Conservation (phyloP, 1,140 invertebrate species). For the Nomia melanderi region DNA sequence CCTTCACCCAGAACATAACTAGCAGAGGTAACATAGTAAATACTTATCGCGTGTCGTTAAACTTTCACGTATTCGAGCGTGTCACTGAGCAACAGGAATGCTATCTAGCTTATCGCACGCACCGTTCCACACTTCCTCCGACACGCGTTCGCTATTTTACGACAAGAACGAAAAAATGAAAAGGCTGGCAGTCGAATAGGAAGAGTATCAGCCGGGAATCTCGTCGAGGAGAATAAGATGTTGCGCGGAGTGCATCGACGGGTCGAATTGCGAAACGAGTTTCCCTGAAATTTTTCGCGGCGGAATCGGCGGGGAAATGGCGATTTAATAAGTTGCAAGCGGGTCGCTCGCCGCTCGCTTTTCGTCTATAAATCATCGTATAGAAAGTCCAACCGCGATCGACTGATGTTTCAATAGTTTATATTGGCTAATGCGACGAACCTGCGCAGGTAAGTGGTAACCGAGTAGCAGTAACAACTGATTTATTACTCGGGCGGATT, state of each 20-base stretch:
- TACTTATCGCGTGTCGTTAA: slow-evolving; percentile 40
- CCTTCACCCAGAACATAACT: not conserved
- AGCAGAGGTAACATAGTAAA: slow-evolving; percentile 17
- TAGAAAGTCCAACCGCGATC: slow-evolving; percentile 25
- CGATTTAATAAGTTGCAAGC: slow-evolving; percentile 12
- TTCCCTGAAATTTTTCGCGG: not conserved
- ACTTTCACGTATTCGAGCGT: slow-evolving; percentile 39
- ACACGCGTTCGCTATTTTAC: slow-evolving; percentile 16
- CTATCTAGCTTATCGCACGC: slow-evolving; percentile 49
- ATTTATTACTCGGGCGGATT: no score
- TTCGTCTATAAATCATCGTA: slow-evolving; percentile 36
- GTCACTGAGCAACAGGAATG: slow-evolving; percentile 39
- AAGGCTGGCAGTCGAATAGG: not conserved
- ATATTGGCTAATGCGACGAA: not conserved
- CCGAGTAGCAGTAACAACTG: not conserved
- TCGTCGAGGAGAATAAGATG: not conserved
- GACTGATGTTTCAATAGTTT: not conserved
- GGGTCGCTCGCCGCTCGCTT: not conserved
- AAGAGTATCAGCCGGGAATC: not conserved
- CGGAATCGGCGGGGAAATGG: not conserved
- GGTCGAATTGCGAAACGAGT: slow-evolving; percentile 5
- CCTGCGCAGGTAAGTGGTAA: not conserved
- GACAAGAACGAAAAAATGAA: not conserved
- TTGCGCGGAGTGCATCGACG: not conserved
- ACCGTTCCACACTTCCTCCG: slow-evolving; percentile 39